Evolutionary conservation across 2,888 invertebrate genomes (phyloP).

Genomic region (Euplagia quadripunctaria): DNA sequence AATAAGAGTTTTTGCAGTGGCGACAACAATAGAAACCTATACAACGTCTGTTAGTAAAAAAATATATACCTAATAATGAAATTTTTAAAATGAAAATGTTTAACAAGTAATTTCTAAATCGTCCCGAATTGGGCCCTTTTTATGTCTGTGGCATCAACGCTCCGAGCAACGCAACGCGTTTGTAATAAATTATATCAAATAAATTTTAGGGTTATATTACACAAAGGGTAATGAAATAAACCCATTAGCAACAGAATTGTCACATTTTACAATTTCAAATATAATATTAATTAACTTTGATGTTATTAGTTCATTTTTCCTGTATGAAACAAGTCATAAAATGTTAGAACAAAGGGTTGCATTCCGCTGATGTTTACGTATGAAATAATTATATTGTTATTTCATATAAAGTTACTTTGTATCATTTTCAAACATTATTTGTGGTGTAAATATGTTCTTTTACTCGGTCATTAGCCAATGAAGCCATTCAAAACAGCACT

Average conservation of each 20-base stretch:
- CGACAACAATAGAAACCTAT: no score
- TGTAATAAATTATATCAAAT: slow-evolving; percentile 4
- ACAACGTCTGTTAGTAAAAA: not conserved
- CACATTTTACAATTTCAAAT: not conserved
- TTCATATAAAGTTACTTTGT: no score
- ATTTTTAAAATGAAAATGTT: not conserved
- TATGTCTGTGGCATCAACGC: slow-evolving; percentile 2
- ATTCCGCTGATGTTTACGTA: no score
- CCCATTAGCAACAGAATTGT: not conserved
- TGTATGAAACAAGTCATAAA: no score
- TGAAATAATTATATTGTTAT: no score
- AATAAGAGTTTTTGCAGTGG: no score
- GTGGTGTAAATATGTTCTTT: no score
- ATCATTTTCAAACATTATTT: no score
- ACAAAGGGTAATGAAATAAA: slow-evolving; percentile 2
- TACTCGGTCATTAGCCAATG: no score
- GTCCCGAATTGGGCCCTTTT: not conserved
- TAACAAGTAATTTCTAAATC: not conserved
- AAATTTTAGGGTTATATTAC: slow-evolving; percentile 3
- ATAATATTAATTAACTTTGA: not conserved
- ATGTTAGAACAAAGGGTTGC: no score
- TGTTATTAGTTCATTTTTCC: not conserved
- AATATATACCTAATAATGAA: not conserved
- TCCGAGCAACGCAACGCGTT: slow-evolving; percentile 6
- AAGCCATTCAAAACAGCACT: no score